Base-by-base conservation (phyloP, 2,797 vertebrate species). In the Gadopsis marmoratus region DNA sequence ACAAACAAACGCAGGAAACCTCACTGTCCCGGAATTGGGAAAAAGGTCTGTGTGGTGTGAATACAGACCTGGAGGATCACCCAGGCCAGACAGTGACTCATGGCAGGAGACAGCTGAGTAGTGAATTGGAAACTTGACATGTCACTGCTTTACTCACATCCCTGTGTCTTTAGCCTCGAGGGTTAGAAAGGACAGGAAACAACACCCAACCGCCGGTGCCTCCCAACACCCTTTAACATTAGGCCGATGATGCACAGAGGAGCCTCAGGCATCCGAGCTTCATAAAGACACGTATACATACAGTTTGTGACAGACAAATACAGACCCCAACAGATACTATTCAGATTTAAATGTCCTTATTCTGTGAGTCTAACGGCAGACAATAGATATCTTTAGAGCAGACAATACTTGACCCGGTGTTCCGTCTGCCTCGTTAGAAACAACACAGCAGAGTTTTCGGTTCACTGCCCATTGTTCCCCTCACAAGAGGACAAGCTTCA, bases 41-140 rank as follows among this genome's bases (percentile, higher is more conserved):
- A 62, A 45, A 62, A 31, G 73, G 19, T 76, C 23, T 43, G 14
- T 48, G 74, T 59, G 64, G 64, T 3, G 73, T 45, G 77, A 81
- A 59, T 21, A 17, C 45, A 12, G 81, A 81, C 71, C 71, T 21
- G 45, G 45, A 73, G 59, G 55, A 76, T 69, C 71, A 43, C 31
- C 39, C 21, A 62, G 26, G 29, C 65, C 86, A 94, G 92, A 93
- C 91, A 14, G 78, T 94, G 92, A 94, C 83, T 94, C 90, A 93
- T 9, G 31, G 51, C 17, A 0, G 43, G 61, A 84, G 86, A 78
- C 71, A 1, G 69, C 66, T 41, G 64, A 35, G 61, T 19, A 48
- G 47, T 19, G 47, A 79, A 47, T 78, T 86, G n/a, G 62, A 83
- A 72, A 71, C 74, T 59, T 79, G 82, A 89, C 85, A 80, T 76